These are phyloP conservation scores for Chaetophractus vellerosus DNA, from an alignment of 2,797 vertebrate genomes.

Conservation along the genomic window DNA sequence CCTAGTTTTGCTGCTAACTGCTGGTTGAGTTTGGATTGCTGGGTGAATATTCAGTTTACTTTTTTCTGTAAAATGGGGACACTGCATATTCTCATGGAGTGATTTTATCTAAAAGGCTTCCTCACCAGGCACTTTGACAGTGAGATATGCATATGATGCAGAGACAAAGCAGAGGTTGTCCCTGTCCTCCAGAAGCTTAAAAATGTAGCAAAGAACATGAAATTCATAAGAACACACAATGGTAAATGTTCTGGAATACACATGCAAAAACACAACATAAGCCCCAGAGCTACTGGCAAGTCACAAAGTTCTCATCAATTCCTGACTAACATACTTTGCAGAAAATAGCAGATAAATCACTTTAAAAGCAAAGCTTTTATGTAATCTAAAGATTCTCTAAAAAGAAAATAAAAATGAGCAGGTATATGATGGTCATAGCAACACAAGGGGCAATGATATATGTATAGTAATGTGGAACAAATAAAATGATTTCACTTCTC, in stretches of 20 bases:
- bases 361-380: conserved; percentile 29
- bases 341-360: conserved; percentile 35
- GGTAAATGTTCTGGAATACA: not conserved
- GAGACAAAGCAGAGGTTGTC: not conserved
- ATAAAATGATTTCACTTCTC: no score
- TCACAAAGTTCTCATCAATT: not conserved
- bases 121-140: not conserved
- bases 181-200: not conserved
- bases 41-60: conserved; percentile 37
- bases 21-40: not conserved
- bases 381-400: no score
- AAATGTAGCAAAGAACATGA: not conserved
- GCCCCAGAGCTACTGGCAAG: not conserved
- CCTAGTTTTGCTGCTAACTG: conserved; percentile 38
- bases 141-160: not conserved
- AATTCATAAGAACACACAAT: not conserved
- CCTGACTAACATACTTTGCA: not conserved
- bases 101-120: not conserved
- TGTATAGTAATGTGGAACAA: no score
- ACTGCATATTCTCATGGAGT: not conserved
- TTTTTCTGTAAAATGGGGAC: not conserved
- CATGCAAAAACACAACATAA: not conserved
- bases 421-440: no score
- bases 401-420: no score
- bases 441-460: no score